A percentile compares a stretch with the other conserved stretches of the same genome.
Conservation (phyloP, 2,113 vertebrate genomes). For the Formicarius rufipectus region DNA sequence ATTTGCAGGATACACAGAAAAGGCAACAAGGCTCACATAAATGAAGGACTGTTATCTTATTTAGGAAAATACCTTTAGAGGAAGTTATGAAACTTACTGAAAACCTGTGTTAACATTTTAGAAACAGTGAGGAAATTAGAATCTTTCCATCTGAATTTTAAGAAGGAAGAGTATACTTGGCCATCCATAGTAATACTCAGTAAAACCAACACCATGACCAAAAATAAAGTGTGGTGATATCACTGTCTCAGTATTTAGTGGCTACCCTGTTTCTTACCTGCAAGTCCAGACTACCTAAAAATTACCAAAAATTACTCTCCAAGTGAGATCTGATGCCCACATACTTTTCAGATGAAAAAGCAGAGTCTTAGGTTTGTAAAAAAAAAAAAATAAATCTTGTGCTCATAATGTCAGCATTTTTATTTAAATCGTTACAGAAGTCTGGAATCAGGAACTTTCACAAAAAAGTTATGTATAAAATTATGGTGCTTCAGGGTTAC, state of each 20-base stretch:
- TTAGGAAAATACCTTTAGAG: neutral
- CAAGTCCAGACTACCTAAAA: neutral
- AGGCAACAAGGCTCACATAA: neutral
- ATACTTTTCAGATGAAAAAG: neutral
- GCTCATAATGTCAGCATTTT: neutral
- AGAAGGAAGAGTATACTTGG: neutral
- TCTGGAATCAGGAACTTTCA: neutral
- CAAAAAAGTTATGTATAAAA: neutral
- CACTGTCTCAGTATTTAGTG: neutral
- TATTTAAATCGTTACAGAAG: neutral
- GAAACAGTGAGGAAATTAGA: neutral
- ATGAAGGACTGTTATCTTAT: neutral
- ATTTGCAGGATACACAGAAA: neutral
- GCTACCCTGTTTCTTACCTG: neutral
- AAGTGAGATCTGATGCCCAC: neutral
- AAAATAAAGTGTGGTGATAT: neutral
- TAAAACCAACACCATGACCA: neutral
- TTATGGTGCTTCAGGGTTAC: neutral
- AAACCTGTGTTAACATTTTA: neutral
- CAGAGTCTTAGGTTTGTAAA: neutral
- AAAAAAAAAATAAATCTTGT: neutral
- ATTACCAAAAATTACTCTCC: neutral
- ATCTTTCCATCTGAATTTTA: neutral
- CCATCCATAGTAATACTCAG: neutral
- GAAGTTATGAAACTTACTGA: neutral